Base-by-base conservation (phyloP, 2,888 invertebrate genomes). In the Lasioglossum malachurum region DNA sequence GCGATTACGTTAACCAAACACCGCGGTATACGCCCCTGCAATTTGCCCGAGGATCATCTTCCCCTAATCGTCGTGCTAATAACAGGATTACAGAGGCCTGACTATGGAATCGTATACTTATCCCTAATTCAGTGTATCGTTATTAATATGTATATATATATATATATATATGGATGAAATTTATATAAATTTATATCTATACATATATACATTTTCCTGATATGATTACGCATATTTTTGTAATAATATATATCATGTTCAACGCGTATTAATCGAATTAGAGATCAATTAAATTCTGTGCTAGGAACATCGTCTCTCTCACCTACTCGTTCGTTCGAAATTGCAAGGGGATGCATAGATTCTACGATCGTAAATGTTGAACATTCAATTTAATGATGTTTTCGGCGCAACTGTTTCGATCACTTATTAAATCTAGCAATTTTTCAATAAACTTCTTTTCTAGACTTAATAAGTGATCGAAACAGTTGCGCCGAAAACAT, bases 1-100 rank as follows among this genome's bases (percentile, higher is more conserved):
- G 91, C 93, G 95, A 95, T 95, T 94, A 94, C 94, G 94, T 94
- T 95, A 95, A 95, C 95, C 94, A 95, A 95, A 95, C 94, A 95
- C 93, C 92, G 93, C 92, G 94, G 93, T 92, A 91, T 88, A 93
- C 95, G 95, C 95, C 95, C 94, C 95, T 93, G 93, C 93, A 95
- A 95, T 95, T 95, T 95, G 93, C 94, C 92, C 91, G 90, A 89
- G 93, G 93, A 94, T 93, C 94, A 94, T 94, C 94, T 89, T 91
- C 88, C 92, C 94, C 95, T 95, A 95, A 95, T 94, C 95, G 94
- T 92, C 92, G 93, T 92, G 93, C 95, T 95, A 95, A 95, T 95
- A 95, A 95, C 95, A 95, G 95, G 95, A 95, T 94, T 94, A 94
- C 92, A 87, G 88, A 86, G 92, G 83, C 93, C 91, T 91, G 93